These are phyloP conservation scores for Ernsta delagoae DNA, from an alignment of 2,888 invertebrate species.

Conservation along the genomic window DNA sequence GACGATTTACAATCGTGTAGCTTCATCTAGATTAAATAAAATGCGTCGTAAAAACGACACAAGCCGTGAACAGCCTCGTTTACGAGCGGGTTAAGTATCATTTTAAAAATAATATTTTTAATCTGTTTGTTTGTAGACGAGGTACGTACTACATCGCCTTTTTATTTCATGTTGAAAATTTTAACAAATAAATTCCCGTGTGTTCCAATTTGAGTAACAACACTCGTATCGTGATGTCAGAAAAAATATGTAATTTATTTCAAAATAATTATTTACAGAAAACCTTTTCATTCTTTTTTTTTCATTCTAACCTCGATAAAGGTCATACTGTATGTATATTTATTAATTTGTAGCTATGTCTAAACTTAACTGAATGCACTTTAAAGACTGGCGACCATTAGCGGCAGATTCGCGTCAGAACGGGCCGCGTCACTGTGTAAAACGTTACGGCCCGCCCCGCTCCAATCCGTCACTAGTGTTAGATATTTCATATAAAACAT, in stretches of 20 bases:
- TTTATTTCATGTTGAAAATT: background rate
- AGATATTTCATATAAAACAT: no score
- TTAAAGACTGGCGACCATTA: no score
- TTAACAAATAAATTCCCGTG: background rate
- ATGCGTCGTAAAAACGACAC: conserved; percentile 25
- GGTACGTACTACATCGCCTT: background rate
- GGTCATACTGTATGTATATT: no score
- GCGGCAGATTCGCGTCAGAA: no score
- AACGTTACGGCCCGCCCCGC: no score
- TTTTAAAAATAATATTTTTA: conserved; percentile 20
- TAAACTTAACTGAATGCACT: no score
- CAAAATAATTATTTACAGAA: background rate
- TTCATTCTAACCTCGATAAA: no score
- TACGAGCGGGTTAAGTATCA: conserved; percentile 20
- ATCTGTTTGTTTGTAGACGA: background rate
- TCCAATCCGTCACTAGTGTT: no score
- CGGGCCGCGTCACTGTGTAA: no score
- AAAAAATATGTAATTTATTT: background rate
- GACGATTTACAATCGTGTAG: background rate
- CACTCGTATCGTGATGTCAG: background rate
- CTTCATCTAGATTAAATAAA: conserved; percentile 26
- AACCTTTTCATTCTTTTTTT: no score
- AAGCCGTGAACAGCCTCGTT: conserved; percentile 16
- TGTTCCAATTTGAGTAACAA: background rate
- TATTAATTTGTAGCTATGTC: no score